phyloP scores from a whole-genome alignment of 2,797 vertebrate genomes.

The Helicolenus hilgendorfi region DNA sequence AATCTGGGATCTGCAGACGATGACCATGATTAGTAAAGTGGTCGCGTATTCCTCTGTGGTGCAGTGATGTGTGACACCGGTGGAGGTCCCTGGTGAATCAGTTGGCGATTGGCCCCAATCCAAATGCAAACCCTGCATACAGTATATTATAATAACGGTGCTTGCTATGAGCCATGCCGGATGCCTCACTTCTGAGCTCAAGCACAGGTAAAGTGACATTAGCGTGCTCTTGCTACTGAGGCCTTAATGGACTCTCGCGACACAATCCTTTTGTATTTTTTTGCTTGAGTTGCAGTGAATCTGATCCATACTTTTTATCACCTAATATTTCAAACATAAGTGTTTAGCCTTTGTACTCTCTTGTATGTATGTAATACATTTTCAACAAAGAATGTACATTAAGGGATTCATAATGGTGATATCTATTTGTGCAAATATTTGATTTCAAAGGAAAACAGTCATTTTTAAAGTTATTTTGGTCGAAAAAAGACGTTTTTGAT shows the following conservation, averaged over 20 bases:
- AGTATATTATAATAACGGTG: conserved; percentile 40
- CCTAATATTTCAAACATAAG: not conserved
- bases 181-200: conserved; percentile 19
- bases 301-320: not conserved
- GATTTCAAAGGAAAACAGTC: not conserved
- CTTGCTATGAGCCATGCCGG: not conserved
- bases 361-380: not conserved
- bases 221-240: not conserved
- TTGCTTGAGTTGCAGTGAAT: conserved; percentile 22
- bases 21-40: conserved; percentile 18
- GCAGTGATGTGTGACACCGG: not conserved
- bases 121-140: conserved; percentile 34
- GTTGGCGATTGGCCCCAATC: conserved; percentile 16
- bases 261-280: conserved; percentile 29
- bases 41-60: conserved; percentile 16
- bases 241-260: not conserved
- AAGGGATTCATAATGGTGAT: not conserved
- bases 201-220: conserved; percentile 47
- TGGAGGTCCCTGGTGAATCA: conserved; percentile 19
- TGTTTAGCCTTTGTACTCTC: not conserved
- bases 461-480: conserved; percentile 3
- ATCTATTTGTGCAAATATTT: not conserved
- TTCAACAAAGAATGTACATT: not conserved
- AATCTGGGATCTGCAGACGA: not conserved
- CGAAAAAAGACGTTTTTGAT: not conserved